Conservation (phyloP, 2,888 invertebrate species). For the Ctenicera cuprea region DNA sequence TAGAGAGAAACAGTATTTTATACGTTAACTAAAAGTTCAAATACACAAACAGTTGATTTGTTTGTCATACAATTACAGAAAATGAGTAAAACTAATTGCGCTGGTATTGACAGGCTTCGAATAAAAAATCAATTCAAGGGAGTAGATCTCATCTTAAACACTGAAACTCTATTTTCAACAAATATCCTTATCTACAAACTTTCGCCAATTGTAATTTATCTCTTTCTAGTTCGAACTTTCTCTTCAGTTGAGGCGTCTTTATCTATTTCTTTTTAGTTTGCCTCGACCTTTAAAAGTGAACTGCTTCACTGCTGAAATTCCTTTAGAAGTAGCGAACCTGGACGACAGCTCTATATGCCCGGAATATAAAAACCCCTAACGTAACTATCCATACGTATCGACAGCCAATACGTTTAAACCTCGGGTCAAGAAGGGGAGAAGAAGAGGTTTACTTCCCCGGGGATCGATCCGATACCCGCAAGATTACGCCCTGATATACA, state of each 20-base stretch:
- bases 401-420: conserved; percentile 55
- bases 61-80: too few species aligned
- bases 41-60: too few species aligned
- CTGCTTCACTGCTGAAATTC: conserved; percentile 10
- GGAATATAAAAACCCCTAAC: conserved; percentile 46
- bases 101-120: neutral
- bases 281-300: conserved; percentile 33
- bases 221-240: conserved; percentile 40
- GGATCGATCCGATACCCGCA: conserved; percentile 62
- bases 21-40: too few species aligned
- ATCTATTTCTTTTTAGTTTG: conserved; percentile 40
- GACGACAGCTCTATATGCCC: conserved; percentile 47
- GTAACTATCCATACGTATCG: conserved; percentile 52
- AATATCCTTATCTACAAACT: conserved; percentile 46
- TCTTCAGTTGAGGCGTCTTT: conserved; percentile 28
- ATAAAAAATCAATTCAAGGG: conserved; percentile 45
- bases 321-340: conserved; percentile 3
- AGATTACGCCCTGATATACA: conserved; percentile 66
- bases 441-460: conserved; percentile 55
- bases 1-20: too few species aligned
- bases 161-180: conserved; percentile 47
- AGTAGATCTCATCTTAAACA: conserved; percentile 34
- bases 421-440: conserved; percentile 50
- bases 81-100: neutral
- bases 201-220: conserved; percentile 44